phyloP scores from a whole-genome alignment of 2,888 invertebrate species.

The Peribatodes rhomboidaria region DNA sequence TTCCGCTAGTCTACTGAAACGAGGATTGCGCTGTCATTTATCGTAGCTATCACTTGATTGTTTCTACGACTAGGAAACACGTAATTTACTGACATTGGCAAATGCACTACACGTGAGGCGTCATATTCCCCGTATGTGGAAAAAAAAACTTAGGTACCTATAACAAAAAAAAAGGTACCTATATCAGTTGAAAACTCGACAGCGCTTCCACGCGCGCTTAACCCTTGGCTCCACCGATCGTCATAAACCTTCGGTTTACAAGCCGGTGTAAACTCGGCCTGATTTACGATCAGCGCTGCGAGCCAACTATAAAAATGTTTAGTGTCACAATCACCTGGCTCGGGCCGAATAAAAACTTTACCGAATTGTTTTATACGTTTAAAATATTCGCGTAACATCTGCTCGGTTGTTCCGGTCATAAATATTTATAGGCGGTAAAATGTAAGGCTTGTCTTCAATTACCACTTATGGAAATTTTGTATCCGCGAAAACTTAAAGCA shows the following conservation, averaged over 20 bases:
- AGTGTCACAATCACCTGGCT: constrained; percentile 64
- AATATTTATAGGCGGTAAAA: constrained; percentile 33
- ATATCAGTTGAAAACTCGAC: neutral
- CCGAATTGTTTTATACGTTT: constrained; percentile 46
- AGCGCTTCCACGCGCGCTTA: constrained; percentile 39
- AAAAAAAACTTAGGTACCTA: too few species aligned
- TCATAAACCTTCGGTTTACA: constrained; percentile 58
- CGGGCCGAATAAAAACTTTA: constrained; percentile 48
- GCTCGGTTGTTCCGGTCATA: constrained; percentile 21
- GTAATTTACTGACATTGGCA: too few species aligned
- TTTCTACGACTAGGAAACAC: too few species aligned
- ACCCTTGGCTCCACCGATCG: constrained; percentile 40
- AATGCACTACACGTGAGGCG: too few species aligned
- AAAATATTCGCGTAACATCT: constrained; percentile 41
- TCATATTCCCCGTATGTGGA: too few species aligned
- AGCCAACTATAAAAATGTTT: constrained; percentile 70
- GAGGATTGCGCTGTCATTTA: too few species aligned
- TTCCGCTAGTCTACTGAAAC: too few species aligned
- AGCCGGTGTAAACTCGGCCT: constrained; percentile 67
- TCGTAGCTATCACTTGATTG: too few species aligned
- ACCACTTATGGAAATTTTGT: neutral
- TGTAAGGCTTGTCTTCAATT: neutral
- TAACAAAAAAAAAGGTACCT: too few species aligned
- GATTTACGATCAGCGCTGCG: constrained; percentile 64
- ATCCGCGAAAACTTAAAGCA: neutral